A percentile compares a stretch with the other conserved stretches of the same genome.
These are phyloP conservation scores for Calephelis perditalis DNA, from an alignment of 2,888 invertebrate species.

Conservation along the genomic window DNA sequence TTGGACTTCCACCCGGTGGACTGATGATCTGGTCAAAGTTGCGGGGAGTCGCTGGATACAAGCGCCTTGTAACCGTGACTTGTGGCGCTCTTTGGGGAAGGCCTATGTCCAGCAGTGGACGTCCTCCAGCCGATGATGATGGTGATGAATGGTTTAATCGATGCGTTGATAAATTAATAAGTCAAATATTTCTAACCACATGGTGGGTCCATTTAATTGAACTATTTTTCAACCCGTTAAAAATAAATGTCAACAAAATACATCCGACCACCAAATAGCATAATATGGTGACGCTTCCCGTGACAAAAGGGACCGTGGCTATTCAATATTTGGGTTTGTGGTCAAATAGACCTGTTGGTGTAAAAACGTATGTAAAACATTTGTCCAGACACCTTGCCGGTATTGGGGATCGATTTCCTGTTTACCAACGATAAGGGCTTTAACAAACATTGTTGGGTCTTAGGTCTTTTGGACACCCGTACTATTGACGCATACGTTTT, in stretches of 20 bases:
- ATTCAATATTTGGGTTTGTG: constrained; percentile 38
- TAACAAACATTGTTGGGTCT: constrained; percentile 45
- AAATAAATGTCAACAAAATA: not conserved
- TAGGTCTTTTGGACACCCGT: constrained; percentile 28
- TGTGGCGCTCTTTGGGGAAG: no score
- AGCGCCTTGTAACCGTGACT: no score
- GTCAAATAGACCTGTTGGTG: constrained; percentile 18
- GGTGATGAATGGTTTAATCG: no score
- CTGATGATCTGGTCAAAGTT: no score
- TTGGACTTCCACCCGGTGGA: no score
- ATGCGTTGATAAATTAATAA: no score
- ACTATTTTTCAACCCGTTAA: not conserved
- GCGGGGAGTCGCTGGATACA: no score
- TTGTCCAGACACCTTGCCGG: constrained; percentile 40
- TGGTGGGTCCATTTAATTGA: not conserved
- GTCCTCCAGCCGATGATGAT: no score
- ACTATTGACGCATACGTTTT: not conserved
- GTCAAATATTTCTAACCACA: no score
- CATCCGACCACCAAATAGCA: constrained; percentile 27
- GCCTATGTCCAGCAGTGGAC: no score
- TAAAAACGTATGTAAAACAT: constrained; percentile 40
- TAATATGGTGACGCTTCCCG: constrained; percentile 37
- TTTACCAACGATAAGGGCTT: constrained; percentile 50
- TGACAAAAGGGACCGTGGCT: constrained; percentile 43
- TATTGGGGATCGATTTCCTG: constrained; percentile 49